Evolutionary conservation across 2,888 invertebrate species (phyloP).

Genomic region (Shargacucullia verbasci): DNA sequence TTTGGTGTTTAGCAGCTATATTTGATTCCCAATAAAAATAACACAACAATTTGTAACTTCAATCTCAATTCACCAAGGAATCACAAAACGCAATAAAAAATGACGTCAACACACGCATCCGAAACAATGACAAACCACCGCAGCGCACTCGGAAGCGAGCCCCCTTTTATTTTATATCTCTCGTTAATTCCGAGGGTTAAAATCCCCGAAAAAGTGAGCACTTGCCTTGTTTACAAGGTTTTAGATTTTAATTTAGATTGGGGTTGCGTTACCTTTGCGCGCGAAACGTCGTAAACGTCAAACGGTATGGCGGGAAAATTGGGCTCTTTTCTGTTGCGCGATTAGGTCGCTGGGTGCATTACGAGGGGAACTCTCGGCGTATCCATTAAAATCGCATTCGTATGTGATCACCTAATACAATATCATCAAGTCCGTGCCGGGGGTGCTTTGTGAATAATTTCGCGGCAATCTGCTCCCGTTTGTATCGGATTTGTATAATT

Average conservation of each 20-base stretch:
- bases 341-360: conserved; percentile 63
- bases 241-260: conserved; percentile 90
- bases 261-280: conserved; percentile 71
- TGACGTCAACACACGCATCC: conserved; percentile 50
- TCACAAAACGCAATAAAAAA: conserved; percentile 43
- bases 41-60: conserved; percentile 1
- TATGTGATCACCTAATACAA: conserved; percentile 90
- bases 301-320: conserved; percentile 61
- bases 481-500: conserved; percentile 82
- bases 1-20: background rate
- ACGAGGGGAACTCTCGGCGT: conserved; percentile 67
- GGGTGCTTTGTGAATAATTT: conserved; percentile 88
- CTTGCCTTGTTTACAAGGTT: conserved; percentile 90
- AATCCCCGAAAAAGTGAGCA: conserved; percentile 90
- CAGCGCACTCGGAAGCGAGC: conserved; percentile 61
- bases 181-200: conserved; percentile 88
- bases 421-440: conserved; percentile 86
- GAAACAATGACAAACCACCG: conserved; percentile 73
- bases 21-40: background rate
- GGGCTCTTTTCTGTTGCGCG: conserved; percentile 61
- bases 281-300: conserved; percentile 75
- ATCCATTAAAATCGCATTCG: conserved; percentile 89
- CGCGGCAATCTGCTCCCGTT: conserved; percentile 87
- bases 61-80: background rate
- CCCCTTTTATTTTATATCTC: conserved; percentile 80